Evolutionary conservation across 2,888 invertebrate genomes (phyloP).

Genomic region (Timema podura): DNA sequence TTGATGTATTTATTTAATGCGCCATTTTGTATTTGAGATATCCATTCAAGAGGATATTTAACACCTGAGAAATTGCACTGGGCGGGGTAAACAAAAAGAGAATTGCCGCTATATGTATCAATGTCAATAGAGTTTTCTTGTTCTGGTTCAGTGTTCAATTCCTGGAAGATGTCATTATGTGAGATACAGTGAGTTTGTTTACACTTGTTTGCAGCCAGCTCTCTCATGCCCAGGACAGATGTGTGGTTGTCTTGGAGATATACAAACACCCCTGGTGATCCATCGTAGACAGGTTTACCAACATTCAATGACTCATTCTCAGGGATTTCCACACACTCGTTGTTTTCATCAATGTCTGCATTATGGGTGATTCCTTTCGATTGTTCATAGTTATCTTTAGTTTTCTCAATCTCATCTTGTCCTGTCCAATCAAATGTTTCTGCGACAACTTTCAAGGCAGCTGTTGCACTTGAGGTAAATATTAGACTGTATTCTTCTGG

Average conservation of each 20-base stretch:
- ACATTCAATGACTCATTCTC: no score
- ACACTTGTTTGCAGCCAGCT: conserved; percentile 57
- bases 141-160: background rate
- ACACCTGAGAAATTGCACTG: conserved; percentile 93
- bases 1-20: conserved; percentile 39
- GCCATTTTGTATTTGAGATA: conserved; percentile 59
- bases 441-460: conserved; percentile 74
- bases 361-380: background rate
- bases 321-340: background rate
- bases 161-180: conserved; percentile 53
- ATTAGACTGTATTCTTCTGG: conserved; percentile 78
- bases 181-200: conserved; percentile 55
- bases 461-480: conserved; percentile 94
- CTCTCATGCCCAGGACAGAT: conserved; percentile 89
- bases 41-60: conserved; percentile 79
- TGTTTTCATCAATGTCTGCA: conserved; percentile 4
- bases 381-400: background rate
- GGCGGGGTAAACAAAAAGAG: conserved; percentile 81
- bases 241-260: conserved; percentile 92
- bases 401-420: conserved; percentile 6
- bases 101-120: conserved; percentile 42
- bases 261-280: conserved; percentile 58
- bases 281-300: background rate
- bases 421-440: conserved; percentile 65
- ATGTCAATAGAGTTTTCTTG: background rate